Evolutionary conservation across 2,888 invertebrate genomes (phyloP).

Genomic region (Agonopterix heracliana): DNA sequence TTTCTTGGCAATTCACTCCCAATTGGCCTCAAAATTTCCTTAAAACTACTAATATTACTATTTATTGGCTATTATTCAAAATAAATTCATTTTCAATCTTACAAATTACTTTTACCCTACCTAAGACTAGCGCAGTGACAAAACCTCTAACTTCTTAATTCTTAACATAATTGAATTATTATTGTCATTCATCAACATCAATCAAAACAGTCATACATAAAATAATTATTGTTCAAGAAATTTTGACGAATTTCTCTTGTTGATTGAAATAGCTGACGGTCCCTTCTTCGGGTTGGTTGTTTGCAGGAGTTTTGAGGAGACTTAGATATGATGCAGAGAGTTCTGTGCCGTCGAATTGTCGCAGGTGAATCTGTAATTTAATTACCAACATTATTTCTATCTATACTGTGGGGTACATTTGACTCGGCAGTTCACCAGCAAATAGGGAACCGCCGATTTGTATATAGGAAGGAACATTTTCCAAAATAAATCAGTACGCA

Average conservation of each 20-base stretch:
- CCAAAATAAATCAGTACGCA: too few relatives aligned
- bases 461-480: too few relatives aligned
- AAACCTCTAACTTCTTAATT: too few relatives aligned
- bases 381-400: neutral
- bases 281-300: conserved; percentile 46
- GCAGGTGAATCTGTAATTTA: conserved; percentile 79
- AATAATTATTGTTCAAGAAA: conserved; percentile 31
- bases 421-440: too few relatives aligned
- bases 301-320: conserved; percentile 45
- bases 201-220: neutral
- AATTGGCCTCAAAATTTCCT: too few relatives aligned
- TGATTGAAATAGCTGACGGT: conserved; percentile 64
- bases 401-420: too few relatives aligned
- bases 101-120: neutral
- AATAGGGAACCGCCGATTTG: too few relatives aligned
- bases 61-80: conserved; percentile 8
- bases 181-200: too few relatives aligned
- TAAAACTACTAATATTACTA: neutral
- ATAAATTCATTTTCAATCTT: neutral
- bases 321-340: conserved; percentile 75
- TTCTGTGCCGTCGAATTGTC: conserved; percentile 81
- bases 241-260: conserved; percentile 56
- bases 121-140: neutral
- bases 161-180: too few relatives aligned
- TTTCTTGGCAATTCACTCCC: too few relatives aligned